Percentiles rank a stretch among this genome's conserved stretches.
Conservation (phyloP, 2,888 invertebrate species). For the Lordiphosa andalusiaca region DNA sequence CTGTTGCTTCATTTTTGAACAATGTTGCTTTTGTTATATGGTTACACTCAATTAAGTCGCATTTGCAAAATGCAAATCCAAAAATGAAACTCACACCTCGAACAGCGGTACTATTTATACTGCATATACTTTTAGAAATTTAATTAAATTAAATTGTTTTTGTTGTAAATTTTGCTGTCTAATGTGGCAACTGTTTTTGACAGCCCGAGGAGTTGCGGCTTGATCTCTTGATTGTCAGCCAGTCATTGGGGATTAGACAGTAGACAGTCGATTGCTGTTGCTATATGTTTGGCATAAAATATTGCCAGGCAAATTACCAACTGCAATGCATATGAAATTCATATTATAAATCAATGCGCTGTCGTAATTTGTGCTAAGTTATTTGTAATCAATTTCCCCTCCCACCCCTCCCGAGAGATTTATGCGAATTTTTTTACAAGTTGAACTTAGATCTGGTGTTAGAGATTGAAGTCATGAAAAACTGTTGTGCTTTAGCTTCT, state of each 20-base stretch:
- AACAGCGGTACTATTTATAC: conserved; percentile 4
- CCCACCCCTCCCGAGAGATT: conserved; percentile 11
- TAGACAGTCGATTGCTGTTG: conserved; percentile 25
- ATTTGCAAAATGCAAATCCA: conserved; percentile 72
- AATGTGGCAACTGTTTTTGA: conserved; percentile 31
- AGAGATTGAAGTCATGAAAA: background rate
- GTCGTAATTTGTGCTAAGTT: conserved; percentile 48
- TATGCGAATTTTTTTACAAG: conserved; percentile 21
- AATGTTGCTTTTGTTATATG: conserved; percentile 63
- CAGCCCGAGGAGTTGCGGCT: conserved; percentile 34
- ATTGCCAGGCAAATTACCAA: conserved; percentile 28
- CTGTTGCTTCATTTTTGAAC: conserved; percentile 69
- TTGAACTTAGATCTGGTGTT: conserved; percentile 3
- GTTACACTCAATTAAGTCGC: conserved; percentile 77
- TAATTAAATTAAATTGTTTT: conserved; percentile 31
- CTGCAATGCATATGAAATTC: conserved; percentile 28
- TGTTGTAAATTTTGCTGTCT: conserved; percentile 1
- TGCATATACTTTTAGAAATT: conserved; percentile 42
- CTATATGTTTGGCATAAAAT: conserved; percentile 38
- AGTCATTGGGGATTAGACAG: conserved; percentile 39
- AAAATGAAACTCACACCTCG: conserved; percentile 42
- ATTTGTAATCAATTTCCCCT: conserved; percentile 40
- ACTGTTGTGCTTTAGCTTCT: background rate
- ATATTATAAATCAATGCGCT: conserved; percentile 44
- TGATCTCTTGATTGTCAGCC: conserved; percentile 47